Evolutionary conservation across 2,888 invertebrate genomes (phyloP).

Genomic region (Eupithecia centaureata): DNA sequence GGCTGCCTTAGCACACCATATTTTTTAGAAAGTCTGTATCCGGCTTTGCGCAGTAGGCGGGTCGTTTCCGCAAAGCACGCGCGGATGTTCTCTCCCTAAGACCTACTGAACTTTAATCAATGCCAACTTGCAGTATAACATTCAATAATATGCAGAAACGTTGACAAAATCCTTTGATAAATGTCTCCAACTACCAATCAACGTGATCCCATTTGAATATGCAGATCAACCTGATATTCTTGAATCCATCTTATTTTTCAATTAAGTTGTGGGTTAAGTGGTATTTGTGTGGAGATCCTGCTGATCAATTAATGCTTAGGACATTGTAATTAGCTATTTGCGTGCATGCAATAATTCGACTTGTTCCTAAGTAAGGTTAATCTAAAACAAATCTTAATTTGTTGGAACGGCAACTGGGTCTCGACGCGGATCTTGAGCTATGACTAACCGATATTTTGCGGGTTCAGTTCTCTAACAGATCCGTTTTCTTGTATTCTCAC

Average conservation of each 20-base stretch:
- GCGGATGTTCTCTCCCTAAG: constrained; percentile 70
- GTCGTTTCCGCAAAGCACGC: constrained; percentile 70
- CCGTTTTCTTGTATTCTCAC: constrained; percentile 30
- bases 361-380: constrained; percentile 38
- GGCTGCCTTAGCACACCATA: constrained; percentile 62
- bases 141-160: constrained; percentile 30
- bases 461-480: constrained; percentile 51
- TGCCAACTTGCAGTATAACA: constrained; percentile 33
- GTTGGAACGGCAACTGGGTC: constrained; percentile 66
- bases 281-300: constrained; percentile 37
- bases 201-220: constrained; percentile 32
- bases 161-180: constrained; percentile 15
- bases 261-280: constrained; percentile 28
- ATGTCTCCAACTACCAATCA: constrained; percentile 25
- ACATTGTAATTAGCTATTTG: constrained; percentile 33
- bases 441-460: constrained; percentile 65
- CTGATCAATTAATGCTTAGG: constrained; percentile 32
- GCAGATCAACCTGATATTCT: constrained; percentile 37
- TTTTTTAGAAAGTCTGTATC: constrained; percentile 83
- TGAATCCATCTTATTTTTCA: constrained; percentile 34
- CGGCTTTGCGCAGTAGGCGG: constrained; percentile 70
- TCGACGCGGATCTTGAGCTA: constrained; percentile 63
- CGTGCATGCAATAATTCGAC: constrained; percentile 25
- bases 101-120: constrained; percentile 59
- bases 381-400: constrained; percentile 55